Conservation (phyloP, 1,140 invertebrate species). For the Phenacoccus solenopsis region DNA sequence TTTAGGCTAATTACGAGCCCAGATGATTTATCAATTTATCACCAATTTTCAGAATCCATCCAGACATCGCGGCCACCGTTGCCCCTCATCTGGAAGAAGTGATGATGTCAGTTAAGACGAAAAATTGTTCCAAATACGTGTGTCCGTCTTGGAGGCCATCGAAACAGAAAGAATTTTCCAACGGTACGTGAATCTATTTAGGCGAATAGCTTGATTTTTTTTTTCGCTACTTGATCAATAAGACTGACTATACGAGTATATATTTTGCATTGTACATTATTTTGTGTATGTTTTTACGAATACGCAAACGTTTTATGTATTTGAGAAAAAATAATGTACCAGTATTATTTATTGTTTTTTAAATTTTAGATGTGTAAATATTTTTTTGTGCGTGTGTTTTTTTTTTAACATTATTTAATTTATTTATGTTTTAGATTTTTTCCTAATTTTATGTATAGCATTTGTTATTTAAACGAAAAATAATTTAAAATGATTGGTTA, state of each 20-base stretch:
- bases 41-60: conserved; percentile 41
- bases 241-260: conserved; percentile 17
- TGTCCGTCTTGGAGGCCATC: conserved; percentile 30
- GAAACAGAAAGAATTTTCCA: background rate
- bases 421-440: too few relatives aligned
- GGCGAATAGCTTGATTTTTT: background rate
- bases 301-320: background rate
- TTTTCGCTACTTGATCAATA: background rate
- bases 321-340: background rate
- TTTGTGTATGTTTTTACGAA: too few relatives aligned
- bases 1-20: too few relatives aligned
- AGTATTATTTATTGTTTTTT: background rate
- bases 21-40: too few relatives aligned
- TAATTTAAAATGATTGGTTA: too few relatives aligned
- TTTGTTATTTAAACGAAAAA: too few relatives aligned
- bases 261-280: too few relatives aligned
- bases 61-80: conserved; percentile 37
- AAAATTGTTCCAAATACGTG: conserved; percentile 42
- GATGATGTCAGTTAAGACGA: conserved; percentile 42
- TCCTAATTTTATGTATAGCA: too few relatives aligned
- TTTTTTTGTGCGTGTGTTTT: too few relatives aligned
- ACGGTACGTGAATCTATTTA: background rate
- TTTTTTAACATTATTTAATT: background rate
- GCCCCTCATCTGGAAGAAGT: conserved; percentile 44
- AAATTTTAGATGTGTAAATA: background rate